A percentile compares a stretch with the other conserved stretches of the same genome.
phyloP scores from a whole-genome alignment of 2,113 vertebrate species.

The Stomatorhinus ivindoensis region DNA sequence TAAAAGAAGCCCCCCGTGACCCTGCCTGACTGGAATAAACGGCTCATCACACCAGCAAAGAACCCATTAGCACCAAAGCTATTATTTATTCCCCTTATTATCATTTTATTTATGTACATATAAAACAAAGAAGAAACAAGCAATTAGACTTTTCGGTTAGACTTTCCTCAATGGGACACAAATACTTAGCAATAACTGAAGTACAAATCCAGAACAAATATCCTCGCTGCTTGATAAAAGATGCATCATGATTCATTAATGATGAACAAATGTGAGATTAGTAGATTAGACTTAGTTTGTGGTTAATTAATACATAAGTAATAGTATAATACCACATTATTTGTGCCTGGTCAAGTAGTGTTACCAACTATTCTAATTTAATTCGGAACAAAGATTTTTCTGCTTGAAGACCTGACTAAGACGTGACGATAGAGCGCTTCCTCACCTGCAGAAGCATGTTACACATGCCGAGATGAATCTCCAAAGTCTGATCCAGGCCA shows the following conservation, averaged over 20 bases:
- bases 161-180: background rate
- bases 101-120: background rate
- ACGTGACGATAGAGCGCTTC: constrained; percentile 25
- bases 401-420: background rate
- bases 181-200: background rate
- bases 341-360: background rate
- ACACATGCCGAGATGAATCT: constrained; percentile 75
- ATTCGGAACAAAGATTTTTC: background rate
- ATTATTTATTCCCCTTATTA: background rate
- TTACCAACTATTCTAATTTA: background rate
- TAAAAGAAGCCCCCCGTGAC: background rate
- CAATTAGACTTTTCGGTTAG: background rate
- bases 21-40: background rate
- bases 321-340: background rate
- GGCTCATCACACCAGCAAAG: background rate
- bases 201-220: background rate
- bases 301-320: background rate
- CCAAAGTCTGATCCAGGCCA: constrained; percentile 68
- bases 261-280: background rate
- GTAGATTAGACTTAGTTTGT: background rate
- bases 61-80: background rate
- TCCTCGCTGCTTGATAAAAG: background rate
- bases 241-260: background rate
- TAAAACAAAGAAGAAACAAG: background rate
- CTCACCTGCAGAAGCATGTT: constrained; percentile 70